Base-by-base conservation (phyloP, 2,888 invertebrate species). In the Artemia sp. region DNA sequence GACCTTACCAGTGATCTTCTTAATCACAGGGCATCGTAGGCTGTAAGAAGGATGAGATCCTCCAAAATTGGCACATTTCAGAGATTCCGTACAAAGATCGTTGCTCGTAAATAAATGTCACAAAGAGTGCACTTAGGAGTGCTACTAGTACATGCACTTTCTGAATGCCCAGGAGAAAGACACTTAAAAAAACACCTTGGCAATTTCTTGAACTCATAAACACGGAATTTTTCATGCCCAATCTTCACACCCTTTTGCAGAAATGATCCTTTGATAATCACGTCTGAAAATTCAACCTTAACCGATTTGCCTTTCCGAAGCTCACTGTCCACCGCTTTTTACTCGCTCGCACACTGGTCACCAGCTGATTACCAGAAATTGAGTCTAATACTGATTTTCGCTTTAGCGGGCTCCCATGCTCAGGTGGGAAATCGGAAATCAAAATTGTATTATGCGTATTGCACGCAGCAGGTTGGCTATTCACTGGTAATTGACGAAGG, bases 61-160 rank as follows among this genome's bases (percentile, higher is more conserved):
- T 7, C 58, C 58, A 58, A 6, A 58, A 58, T 58, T 58, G 12
- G 8, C 58, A 58, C 58, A 58, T 58, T 58, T 58, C 58, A 14
- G 58, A 58, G 58, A 58, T 58, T 58, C 58, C 58, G 58, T 58
- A 58, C 58, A 58, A 58, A 14, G 58, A 58, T 19, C 19, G 19
- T 19, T 19, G 19, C 1, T 19, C 19, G 19, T 19, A 19, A 19
- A 19, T 19, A 19, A n/a, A 58, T 4, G 58, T 7, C 58, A 58
- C 58, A 58, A 58, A 12, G 58, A 58, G 58, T 1, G 19, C 19
- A 19, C 19, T 19, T 19, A 19, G 19, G 19, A 19, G 1, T 19
- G 19, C 19, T 19, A 19, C 19, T 19, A 19, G 19, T 19, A 19
- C 19, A 19, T 19, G 19, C 19, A 1, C 19, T 19, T 19, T 19